Conservation (phyloP, 2,888 invertebrate genomes). For the Ophion ventricosus region DNA sequence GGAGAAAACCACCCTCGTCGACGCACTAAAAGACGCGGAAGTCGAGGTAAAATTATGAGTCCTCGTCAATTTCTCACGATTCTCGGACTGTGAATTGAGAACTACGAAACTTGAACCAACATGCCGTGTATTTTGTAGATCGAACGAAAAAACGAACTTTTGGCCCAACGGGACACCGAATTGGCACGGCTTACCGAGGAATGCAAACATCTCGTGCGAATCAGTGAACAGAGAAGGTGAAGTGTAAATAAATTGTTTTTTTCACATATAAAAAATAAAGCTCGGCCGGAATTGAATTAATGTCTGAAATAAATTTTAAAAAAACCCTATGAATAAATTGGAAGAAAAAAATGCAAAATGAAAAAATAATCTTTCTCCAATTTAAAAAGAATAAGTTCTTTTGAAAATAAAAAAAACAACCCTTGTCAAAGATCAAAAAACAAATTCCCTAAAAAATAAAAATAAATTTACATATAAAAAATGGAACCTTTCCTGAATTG, state of each 20-base stretch:
- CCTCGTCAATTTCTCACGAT: not conserved
- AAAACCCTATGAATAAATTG: too few relatives aligned
- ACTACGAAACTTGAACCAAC: not conserved
- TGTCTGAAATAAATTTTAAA: not conserved
- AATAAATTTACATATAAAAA: not conserved
- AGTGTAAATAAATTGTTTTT: constrained; percentile 51
- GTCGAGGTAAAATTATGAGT: constrained; percentile 83
- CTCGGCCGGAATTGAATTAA: not conserved
- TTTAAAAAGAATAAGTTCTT: not conserved
- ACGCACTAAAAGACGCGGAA: constrained; percentile 92
- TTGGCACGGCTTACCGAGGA: constrained; percentile 89
- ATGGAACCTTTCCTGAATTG: not conserved
- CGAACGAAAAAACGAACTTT: constrained; percentile 78
- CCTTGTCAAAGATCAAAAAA: not conserved
- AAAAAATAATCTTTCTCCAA: not conserved
- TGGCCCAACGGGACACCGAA: constrained; percentile 85
- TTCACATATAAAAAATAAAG: not conserved
- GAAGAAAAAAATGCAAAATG: too few relatives aligned
- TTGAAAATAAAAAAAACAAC: not conserved
- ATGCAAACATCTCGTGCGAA: constrained; percentile 90
- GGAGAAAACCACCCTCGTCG: constrained; percentile 91
- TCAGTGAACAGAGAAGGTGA: constrained; percentile 91
- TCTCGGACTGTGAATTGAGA: not conserved
- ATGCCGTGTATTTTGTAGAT: constrained; percentile 68
- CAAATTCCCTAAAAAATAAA: constrained; percentile 2